Conservation (phyloP, 2,113 vertebrate species). For the Ammodytes dubius region DNA sequence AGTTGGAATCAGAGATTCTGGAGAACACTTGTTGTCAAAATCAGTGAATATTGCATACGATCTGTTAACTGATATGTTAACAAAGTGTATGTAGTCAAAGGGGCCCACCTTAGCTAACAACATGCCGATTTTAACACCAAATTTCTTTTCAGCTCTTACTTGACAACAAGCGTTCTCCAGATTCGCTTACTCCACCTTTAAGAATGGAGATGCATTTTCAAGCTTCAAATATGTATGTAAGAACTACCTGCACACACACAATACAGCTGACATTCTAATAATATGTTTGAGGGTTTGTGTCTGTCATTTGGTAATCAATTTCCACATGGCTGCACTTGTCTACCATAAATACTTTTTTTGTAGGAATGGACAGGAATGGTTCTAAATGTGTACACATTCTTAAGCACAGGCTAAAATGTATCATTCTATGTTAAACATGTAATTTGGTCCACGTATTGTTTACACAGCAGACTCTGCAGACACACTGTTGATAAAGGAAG, state of each 20-base stretch:
- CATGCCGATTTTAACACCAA: too few relatives aligned
- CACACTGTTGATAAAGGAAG: background rate
- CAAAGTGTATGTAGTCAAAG: too few relatives aligned
- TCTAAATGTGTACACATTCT: conserved; percentile 2
- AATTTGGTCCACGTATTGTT: background rate
- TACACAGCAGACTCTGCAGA: background rate
- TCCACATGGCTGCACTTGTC: background rate
- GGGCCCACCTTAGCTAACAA: too few relatives aligned
- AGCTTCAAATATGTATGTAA: background rate
- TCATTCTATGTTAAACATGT: background rate
- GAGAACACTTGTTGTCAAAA: too few relatives aligned
- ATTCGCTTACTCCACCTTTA: background rate
- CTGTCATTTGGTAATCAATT: conserved; percentile 8
- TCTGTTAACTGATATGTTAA: too few relatives aligned
- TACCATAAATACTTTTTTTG: background rate
- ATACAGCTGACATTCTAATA: background rate
- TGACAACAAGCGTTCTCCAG: too few relatives aligned
- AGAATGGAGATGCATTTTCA: background rate
- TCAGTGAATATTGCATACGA: too few relatives aligned
- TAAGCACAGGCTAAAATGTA: conserved; percentile 1
- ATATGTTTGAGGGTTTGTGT: background rate
- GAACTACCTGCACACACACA: background rate
- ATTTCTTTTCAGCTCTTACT: too few relatives aligned
- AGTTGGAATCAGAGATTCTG: too few relatives aligned
- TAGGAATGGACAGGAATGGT: background rate